Evolutionary conservation across 2,113 vertebrate species (phyloP).

Genomic region (Orthochromis indermauri): DNA sequence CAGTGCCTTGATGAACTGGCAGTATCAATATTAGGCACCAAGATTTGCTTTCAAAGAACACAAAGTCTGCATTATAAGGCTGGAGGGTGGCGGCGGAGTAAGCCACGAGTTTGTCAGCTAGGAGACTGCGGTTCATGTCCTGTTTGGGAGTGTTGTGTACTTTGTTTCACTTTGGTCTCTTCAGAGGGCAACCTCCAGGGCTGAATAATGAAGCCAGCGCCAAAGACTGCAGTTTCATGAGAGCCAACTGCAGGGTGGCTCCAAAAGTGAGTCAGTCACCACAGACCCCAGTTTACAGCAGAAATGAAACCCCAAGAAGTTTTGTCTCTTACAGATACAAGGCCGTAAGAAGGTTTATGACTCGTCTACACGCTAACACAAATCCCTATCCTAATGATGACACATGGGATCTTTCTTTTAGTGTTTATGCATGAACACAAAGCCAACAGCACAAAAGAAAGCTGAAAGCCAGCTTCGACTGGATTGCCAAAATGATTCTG

Average conservation of each 20-base stretch:
- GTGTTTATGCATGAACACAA: neutral
- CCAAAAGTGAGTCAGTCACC: neutral
- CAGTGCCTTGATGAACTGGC: neutral
- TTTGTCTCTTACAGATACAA: neutral
- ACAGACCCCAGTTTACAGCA: neutral
- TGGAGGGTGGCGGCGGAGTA: accelerated
- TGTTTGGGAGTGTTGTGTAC: neutral
- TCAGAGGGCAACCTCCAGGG: neutral
- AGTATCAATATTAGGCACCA: neutral
- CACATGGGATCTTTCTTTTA: neutral
- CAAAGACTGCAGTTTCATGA: neutral
- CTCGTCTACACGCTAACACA: neutral
- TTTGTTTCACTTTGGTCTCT: neutral
- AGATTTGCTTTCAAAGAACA: neutral
- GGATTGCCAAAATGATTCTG: neutral
- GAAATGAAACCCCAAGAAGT: neutral
- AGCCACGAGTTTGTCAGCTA: neutral
- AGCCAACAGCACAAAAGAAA: neutral
- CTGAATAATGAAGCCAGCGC: neutral
- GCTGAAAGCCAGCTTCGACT: neutral
- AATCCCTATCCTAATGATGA: neutral
- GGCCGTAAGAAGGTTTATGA: neutral
- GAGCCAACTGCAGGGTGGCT: neutral
- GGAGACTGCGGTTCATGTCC: neutral
- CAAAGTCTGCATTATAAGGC: neutral